Conservation (phyloP, 2,113 vertebrate species). For the Canis aureus region DNA sequence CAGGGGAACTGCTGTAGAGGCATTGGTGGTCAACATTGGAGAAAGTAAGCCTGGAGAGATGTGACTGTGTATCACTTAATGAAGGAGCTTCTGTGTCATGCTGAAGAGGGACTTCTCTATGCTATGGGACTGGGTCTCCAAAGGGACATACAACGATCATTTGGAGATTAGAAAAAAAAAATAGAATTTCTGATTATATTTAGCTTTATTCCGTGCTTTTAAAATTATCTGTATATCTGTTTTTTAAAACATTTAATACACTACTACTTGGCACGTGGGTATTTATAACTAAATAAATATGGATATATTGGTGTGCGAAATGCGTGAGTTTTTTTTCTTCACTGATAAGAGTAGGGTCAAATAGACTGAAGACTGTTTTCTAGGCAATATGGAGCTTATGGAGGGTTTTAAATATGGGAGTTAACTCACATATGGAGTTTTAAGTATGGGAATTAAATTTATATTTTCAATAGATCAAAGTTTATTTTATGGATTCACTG, state of each 20-base stretch:
- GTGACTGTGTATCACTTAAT: background rate
- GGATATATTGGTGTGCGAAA: background rate
- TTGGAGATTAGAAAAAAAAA: background rate
- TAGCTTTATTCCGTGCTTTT: slow-evolving; percentile 23
- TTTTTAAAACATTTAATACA: slow-evolving; percentile 3
- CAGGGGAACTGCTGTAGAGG: background rate
- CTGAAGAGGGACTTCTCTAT: background rate
- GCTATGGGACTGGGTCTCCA: background rate
- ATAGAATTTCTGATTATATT: background rate
- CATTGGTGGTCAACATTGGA: background rate
- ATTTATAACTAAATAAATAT: slow-evolving; percentile 57
- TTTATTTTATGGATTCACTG: slow-evolving; percentile 19
- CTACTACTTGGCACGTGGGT: background rate
- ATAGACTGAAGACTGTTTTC: slow-evolving; percentile 45
- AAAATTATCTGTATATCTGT: background rate
- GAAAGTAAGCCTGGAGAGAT: background rate
- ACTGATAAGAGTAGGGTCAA: background rate
- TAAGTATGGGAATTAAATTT: slow-evolving; percentile 37
- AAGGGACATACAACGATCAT: background rate
- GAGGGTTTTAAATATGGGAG: slow-evolving; percentile 33
- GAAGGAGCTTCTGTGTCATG: background rate
- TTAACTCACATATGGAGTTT: slow-evolving; percentile 39
- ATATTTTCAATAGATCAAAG: background rate
- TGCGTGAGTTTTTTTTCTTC: background rate
- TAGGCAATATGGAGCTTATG: background rate